These are phyloP conservation scores for Epinotia bilunana DNA, from an alignment of 2,888 invertebrate genomes.

Conservation along the genomic window DNA sequence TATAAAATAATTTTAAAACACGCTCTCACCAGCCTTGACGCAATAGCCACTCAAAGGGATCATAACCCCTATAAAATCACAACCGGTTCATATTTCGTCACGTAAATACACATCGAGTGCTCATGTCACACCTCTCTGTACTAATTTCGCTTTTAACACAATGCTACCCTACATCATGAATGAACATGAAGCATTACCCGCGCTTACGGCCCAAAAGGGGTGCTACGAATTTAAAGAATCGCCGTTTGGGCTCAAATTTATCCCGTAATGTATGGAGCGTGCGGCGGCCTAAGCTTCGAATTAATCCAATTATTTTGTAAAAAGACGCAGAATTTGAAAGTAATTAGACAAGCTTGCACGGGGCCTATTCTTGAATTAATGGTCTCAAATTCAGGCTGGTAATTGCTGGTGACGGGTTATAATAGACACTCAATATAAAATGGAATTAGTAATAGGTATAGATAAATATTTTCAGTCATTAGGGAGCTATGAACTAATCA, in stretches of 20 bases:
- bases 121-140: slow-evolving; percentile 78
- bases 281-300: slow-evolving; percentile 21
- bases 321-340: slow-evolving; percentile 8
- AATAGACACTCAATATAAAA: too few species aligned
- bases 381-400: background rate
- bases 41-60: slow-evolving; percentile 66
- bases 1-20: slow-evolving; percentile 42
- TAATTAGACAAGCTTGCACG: background rate
- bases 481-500: too few species aligned
- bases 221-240: slow-evolving; percentile 66
- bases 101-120: slow-evolving; percentile 72
- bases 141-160: slow-evolving; percentile 79
- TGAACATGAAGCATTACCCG: slow-evolving; percentile 73
- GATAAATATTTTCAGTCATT: too few species aligned
- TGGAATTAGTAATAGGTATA: too few species aligned
- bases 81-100: slow-evolving; percentile 71
- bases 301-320: slow-evolving; percentile 36
- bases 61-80: slow-evolving; percentile 67
- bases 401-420: too few species aligned
- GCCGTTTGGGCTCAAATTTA: slow-evolving; percentile 51
- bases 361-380: background rate
- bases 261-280: slow-evolving; percentile 34
- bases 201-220: slow-evolving; percentile 59
- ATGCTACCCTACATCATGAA: slow-evolving; percentile 76
- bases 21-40: slow-evolving; percentile 57